A percentile compares a stretch with the other conserved stretches of the same genome.
Conservation (phyloP, 2,888 invertebrate genomes). For the Tinea trinotella region DNA sequence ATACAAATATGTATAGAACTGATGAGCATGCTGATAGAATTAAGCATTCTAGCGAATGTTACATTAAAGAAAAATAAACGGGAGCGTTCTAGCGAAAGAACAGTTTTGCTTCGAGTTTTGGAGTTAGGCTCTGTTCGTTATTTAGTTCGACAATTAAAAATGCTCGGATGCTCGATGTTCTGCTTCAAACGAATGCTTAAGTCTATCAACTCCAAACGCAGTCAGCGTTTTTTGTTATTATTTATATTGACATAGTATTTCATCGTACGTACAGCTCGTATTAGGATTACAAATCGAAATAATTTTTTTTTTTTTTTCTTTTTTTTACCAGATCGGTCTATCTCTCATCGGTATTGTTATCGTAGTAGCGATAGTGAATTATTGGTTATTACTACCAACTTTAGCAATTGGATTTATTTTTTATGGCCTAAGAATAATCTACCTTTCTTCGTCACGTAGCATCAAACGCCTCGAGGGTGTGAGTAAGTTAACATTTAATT, state of each 20-base stretch:
- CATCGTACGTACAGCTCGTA: neutral
- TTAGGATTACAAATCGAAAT: neutral
- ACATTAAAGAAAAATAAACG: too few relatives aligned
- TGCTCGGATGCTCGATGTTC: too few relatives aligned
- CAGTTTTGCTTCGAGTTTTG: too few relatives aligned
- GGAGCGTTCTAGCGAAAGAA: too few relatives aligned
- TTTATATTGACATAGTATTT: neutral
- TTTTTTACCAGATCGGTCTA: constrained; percentile 88
- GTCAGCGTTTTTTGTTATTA: too few relatives aligned
- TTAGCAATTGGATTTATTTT: constrained; percentile 80
- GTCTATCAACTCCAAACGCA: too few relatives aligned
- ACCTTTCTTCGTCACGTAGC: constrained; percentile 84
- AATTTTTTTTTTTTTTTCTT: neutral
- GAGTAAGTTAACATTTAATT: constrained; percentile 76
- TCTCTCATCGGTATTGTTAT: constrained; percentile 84
- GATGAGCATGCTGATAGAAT: too few relatives aligned
- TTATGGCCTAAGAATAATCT: constrained; percentile 81
- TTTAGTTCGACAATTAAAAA: too few relatives aligned
- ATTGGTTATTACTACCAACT: constrained; percentile 80
- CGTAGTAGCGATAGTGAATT: constrained; percentile 84
- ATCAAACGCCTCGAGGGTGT: constrained; percentile 86
- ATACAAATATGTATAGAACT: too few relatives aligned
- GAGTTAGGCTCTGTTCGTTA: too few relatives aligned
- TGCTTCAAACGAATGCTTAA: too few relatives aligned
- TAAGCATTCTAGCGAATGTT: too few relatives aligned